Evolutionary conservation across 2,888 invertebrate species (phyloP).

Genomic region (Cheiracanthium punctorium): DNA sequence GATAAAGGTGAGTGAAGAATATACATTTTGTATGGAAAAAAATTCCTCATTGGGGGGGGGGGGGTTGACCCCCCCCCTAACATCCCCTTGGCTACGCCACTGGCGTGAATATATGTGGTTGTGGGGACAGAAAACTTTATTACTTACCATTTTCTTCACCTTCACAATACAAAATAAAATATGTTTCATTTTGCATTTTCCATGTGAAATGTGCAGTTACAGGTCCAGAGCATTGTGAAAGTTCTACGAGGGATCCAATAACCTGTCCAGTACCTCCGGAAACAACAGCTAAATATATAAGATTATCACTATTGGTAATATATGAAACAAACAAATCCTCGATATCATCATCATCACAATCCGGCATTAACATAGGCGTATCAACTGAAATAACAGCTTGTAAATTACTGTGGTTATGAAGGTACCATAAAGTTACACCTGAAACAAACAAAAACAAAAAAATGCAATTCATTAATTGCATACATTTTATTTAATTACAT

Average conservation of each 20-base stretch:
- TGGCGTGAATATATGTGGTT: too few relatives aligned
- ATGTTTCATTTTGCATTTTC: slow-evolving; percentile 27
- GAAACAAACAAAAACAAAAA: slow-evolving; percentile 1
- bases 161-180: slow-evolving; percentile 42
- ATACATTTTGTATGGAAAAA: too few relatives aligned
- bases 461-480: too few relatives aligned
- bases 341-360: slow-evolving; percentile 59
- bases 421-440: slow-evolving; percentile 57
- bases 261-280: slow-evolving; percentile 61
- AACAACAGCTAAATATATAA: slow-evolving; percentile 51
- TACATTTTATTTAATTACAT: too few relatives aligned
- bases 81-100: too few relatives aligned
- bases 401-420: slow-evolving; percentile 55
- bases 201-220: slow-evolving; percentile 24
- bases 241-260: slow-evolving; percentile 46
- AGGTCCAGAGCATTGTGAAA: slow-evolving; percentile 31
- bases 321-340: slow-evolving; percentile 49
- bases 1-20: too few relatives aligned
- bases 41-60: too few relatives aligned
- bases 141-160: slow-evolving; percentile 35
- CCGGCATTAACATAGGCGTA: slow-evolving; percentile 38
- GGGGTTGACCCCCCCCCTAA: too few relatives aligned
- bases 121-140: too few relatives aligned
- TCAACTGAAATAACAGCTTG: slow-evolving; percentile 35
- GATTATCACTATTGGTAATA: slow-evolving; percentile 21